A percentile compares a stretch with the other conserved stretches of the same genome.
phyloP scores from a whole-genome alignment of 2,797 vertebrate genomes.

The Falco cherrug region DNA sequence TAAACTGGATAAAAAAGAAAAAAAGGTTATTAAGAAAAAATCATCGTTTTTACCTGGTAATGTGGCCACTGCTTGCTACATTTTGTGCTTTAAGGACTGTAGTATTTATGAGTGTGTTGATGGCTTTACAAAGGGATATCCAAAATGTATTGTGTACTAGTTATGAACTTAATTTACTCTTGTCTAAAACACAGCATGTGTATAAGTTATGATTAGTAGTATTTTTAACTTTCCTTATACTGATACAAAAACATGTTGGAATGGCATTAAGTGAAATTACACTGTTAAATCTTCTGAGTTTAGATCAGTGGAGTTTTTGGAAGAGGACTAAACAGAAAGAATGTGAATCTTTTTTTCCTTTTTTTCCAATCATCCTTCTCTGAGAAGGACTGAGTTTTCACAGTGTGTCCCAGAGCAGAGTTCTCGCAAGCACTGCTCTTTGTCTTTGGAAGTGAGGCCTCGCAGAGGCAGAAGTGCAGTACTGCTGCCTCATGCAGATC shows the following conservation, averaged over 20 bases:
- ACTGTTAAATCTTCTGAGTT: neutral
- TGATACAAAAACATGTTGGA: neutral
- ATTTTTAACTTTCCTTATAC: neutral
- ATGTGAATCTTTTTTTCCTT: neutral
- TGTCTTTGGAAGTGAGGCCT: neutral
- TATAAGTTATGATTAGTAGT: neutral
- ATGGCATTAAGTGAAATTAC: neutral
- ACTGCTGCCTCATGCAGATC: neutral
- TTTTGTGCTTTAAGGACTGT: neutral
- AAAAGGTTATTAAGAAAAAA: conserved; percentile 92
- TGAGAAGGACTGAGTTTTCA: neutral
- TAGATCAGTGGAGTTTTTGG: neutral
- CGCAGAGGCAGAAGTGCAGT: neutral
- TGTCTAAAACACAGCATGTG: neutral
- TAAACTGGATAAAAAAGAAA: conserved; percentile 86
- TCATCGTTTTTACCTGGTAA: conserved; percentile 89
- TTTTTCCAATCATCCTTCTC: neutral
- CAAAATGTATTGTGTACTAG: neutral
- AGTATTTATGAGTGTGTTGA: neutral
- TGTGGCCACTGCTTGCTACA: neutral
- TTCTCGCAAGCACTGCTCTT: neutral
- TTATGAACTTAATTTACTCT: neutral
- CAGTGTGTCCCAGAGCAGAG: neutral
- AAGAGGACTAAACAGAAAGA: neutral
- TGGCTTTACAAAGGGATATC: neutral